These are phyloP conservation scores for Heliothis peltigera DNA, from an alignment of 2,888 invertebrate genomes.

Conservation along the genomic window DNA sequence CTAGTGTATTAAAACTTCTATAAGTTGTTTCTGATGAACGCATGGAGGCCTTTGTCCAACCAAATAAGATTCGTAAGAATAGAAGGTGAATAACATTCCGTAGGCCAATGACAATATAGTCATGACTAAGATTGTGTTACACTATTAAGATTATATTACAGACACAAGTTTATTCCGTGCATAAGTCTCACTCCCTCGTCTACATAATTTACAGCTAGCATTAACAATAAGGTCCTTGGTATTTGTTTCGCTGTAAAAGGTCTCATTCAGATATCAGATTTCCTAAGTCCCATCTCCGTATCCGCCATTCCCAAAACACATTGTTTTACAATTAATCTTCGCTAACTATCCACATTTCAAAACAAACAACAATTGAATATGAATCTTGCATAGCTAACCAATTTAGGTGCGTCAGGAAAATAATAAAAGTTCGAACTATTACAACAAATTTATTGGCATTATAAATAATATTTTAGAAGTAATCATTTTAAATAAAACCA, in stretches of 20 bases:
- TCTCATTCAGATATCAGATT: too few relatives aligned
- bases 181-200: neutral
- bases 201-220: neutral
- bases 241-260: too few relatives aligned
- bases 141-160: neutral
- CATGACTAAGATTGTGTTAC: neutral
- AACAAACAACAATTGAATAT: too few relatives aligned
- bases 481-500: conserved; percentile 63
- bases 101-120: neutral
- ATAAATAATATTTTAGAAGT: conserved; percentile 61
- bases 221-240: neutral
- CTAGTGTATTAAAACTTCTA: too few relatives aligned
- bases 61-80: too few relatives aligned
- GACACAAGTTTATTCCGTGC: neutral
- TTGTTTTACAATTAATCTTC: too few relatives aligned
- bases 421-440: conserved; percentile 42
- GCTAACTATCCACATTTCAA: too few relatives aligned
- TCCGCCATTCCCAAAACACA: too few relatives aligned
- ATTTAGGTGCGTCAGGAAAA: conserved; percentile 3
- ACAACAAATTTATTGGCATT: conserved; percentile 71
- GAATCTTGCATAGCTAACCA: too few relatives aligned
- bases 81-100: neutral
- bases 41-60: too few relatives aligned
- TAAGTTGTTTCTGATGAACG: too few relatives aligned
- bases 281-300: too few relatives aligned